Percentiles rank a stretch among this genome's conserved stretches.
Conservation (phyloP, 2,888 invertebrate species). For the Zygogramma bicolorata region DNA sequence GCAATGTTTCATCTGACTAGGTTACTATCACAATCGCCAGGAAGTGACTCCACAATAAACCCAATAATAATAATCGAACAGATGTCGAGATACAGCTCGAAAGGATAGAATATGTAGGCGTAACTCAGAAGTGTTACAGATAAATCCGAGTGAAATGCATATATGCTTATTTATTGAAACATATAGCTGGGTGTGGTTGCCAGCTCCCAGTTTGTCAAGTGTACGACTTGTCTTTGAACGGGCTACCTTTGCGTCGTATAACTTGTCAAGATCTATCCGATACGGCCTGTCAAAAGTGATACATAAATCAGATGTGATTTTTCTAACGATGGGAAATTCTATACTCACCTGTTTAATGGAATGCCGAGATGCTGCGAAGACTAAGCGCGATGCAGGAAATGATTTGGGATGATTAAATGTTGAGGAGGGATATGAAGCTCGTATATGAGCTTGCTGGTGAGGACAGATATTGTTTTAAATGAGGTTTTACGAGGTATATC, state of each 20-base stretch:
- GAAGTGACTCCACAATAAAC: constrained; percentile 27
- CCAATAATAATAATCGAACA: constrained; percentile 39
- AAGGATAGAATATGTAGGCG: constrained; percentile 43
- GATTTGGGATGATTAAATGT: constrained; percentile 23
- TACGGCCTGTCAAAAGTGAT: constrained; percentile 40
- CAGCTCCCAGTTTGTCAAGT: constrained; percentile 50
- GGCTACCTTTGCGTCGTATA: constrained; percentile 42
- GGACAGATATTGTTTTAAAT: too few species aligned
- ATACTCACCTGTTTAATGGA: constrained; percentile 39
- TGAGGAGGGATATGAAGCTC: not conserved
- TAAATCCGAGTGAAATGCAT: constrained; percentile 48
- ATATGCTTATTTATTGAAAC: constrained; percentile 47
- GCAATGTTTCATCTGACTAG: not conserved
- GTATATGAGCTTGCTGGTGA: not conserved
- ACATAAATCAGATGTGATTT: constrained; percentile 41
- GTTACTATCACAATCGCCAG: constrained; percentile 1
- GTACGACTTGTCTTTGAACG: constrained; percentile 40
- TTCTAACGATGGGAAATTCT: constrained; percentile 38
- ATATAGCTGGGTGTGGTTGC: constrained; percentile 48
- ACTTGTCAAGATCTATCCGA: constrained; percentile 43
- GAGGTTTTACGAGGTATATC: too few species aligned
- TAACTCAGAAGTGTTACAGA: constrained; percentile 46
- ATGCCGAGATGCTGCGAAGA: constrained; percentile 27
- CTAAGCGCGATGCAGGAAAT: constrained; percentile 16
- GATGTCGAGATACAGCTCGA: constrained; percentile 31